Evolutionary conservation across 1,140 invertebrate genomes (phyloP), one percentile per base, ranked within the genome.

Genomic region (Hypsibius dujardini): DNA sequence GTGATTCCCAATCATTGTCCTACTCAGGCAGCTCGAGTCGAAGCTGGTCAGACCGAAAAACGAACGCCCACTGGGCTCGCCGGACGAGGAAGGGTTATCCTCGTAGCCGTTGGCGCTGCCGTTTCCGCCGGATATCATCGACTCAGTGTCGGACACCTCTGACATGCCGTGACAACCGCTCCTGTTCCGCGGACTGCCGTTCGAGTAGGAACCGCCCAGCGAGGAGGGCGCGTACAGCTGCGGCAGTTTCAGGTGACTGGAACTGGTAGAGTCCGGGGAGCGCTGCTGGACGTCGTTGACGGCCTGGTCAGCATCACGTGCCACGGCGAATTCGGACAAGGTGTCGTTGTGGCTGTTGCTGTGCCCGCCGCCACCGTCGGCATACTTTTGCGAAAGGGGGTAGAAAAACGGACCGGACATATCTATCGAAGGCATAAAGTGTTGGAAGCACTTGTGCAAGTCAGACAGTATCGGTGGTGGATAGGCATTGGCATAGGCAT

Each of bases 211-310:
- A 45, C 7, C 12, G 3, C 12, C 62, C 12, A 12, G 12, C 12
- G 62, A 67, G 3, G 62, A 7, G 12, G 62, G 3, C 7, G 12
- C 62, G 42, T 67, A 67, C 12, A 67, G 3, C 42, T 67, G 62
- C 42, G 12, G 62, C 62, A 67, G 12, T 12, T 3, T 42, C 12
- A 67, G 42, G 7, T 42, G 62, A 42, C 62, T 67, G 42, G 62
- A 67, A 42, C 62, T 67, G 42, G 12, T 67, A 7, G 62, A 67
- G 45, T 67, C 62, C 12, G 62, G 62, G 42, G 62, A 67, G 3
- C 45, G 62, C 42, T 67, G 62, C 62, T 67, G 62, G 12, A 67
- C 62, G 45, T 67, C 62, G 42, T n/a, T n/a, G 50, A 12, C 62
- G 62, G 12, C 45, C 42, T 28, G 28, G 28, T 67, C 62, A 12